Conservation (phyloP, 2,797 vertebrate species). For the Margarornis squamiger region DNA sequence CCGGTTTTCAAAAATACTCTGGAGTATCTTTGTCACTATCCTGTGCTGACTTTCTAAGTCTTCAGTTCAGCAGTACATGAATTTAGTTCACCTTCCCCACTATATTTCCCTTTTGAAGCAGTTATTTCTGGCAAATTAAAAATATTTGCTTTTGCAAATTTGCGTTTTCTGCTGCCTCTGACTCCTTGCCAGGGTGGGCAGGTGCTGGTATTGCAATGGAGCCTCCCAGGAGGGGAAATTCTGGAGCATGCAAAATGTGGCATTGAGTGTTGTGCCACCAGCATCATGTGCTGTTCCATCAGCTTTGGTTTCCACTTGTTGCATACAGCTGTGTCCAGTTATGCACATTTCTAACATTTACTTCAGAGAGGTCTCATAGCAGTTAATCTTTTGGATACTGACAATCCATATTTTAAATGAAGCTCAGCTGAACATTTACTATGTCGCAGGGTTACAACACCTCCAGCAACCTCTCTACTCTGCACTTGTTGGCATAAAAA, state of each 20-base stretch:
- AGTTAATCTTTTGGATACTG: neutral
- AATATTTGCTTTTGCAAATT: neutral
- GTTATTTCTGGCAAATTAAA: neutral
- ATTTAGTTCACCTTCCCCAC: neutral
- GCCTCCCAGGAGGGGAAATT: neutral
- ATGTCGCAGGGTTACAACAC: neutral
- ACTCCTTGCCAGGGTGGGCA: neutral
- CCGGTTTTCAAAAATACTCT: neutral
- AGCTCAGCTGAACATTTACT: neutral
- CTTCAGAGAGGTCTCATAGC: neutral
- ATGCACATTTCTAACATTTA: neutral
- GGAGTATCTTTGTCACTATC: neutral
- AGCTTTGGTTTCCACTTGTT: neutral
- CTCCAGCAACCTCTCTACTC: neutral
- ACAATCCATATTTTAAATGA: neutral
- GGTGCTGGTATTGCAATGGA: neutral
- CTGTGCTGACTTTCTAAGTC: neutral
- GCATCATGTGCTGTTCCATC: fast-evolving
- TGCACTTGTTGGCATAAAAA: neutral
- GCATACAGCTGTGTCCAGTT: neutral
- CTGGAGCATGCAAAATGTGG: neutral
- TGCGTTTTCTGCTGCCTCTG: neutral
- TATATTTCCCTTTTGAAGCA: neutral
- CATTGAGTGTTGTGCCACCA: neutral
- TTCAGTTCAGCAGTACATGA: neutral